Conservation (phyloP, 2,113 vertebrate genomes). For the Chloropsis hardwickii region DNA sequence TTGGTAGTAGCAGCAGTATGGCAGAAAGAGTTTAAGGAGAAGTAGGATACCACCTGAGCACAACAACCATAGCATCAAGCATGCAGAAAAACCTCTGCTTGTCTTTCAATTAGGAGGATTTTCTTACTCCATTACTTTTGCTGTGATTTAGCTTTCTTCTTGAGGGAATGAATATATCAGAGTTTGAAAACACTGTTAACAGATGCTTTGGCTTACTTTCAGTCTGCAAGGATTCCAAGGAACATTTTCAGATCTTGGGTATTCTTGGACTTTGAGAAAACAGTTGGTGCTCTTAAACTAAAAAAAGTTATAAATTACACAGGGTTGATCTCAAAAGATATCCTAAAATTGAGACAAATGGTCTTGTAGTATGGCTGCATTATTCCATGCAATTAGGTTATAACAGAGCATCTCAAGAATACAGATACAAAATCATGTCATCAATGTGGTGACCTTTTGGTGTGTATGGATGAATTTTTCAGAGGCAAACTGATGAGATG, state of each 20-base stretch:
- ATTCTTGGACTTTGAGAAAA: not conserved
- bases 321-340: not conserved
- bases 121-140: not conserved
- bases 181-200: not conserved
- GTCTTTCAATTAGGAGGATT: not conserved
- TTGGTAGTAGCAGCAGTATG: not conserved
- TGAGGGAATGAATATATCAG: not conserved
- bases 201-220: not conserved
- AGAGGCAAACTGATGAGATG: not conserved
- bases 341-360: not conserved
- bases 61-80: not conserved
- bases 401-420: not conserved
- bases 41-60: not conserved
- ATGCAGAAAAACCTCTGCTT: not conserved
- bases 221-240: not conserved
- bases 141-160: not conserved
- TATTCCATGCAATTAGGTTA: not conserved
- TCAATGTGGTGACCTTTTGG: not conserved
- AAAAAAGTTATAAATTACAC: not conserved
- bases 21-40: not conserved
- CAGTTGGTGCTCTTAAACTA: not conserved
- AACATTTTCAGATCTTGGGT: not conserved
- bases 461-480: not conserved
- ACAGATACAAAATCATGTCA: fast-evolving
- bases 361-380: not conserved